A percentile compares a stretch with the other conserved stretches of the same genome.
These are phyloP conservation scores for Edolisoma coerulescens DNA, from an alignment of 2,113 vertebrate species.

Conservation along the genomic window DNA sequence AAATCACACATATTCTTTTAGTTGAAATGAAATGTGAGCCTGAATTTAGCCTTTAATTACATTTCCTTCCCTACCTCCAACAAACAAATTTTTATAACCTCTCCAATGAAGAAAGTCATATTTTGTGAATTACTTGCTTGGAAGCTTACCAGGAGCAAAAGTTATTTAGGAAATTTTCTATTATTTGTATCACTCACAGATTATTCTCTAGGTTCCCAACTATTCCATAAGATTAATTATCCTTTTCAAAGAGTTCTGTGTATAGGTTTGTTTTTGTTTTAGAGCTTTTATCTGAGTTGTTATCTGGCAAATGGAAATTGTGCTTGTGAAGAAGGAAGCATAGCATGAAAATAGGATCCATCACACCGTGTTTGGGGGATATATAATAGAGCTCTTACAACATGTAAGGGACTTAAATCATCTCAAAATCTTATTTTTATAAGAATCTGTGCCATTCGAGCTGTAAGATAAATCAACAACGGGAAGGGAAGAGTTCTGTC, in stretches of 20 bases:
- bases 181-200: conserved; percentile 65
- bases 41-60: conserved; percentile 79
- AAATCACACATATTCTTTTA: conserved; percentile 76
- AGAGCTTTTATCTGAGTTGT: conserved; percentile 22
- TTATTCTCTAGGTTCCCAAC: conserved; percentile 6
- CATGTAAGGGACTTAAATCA: conserved; percentile 1
- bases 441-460: not conserved
- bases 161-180: conserved; percentile 70
- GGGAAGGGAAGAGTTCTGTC: not conserved
- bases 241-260: not conserved
- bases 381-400: conserved; percentile 17
- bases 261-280: conserved; percentile 15
- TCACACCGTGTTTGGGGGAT: not conserved
- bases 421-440: conserved; percentile 31
- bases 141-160: conserved; percentile 58
- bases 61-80: conserved; percentile 77
- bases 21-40: conserved; percentile 76
- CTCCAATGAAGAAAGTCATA: conserved; percentile 66
- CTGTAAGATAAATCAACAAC: not conserved
- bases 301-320: conserved; percentile 44
- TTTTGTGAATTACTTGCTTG: conserved; percentile 74
- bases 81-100: conserved; percentile 78
- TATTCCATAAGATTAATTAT: conserved; percentile 18
- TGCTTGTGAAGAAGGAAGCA: conserved; percentile 6
- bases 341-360: conserved; percentile 35